Evolutionary conservation across 1,140 invertebrate species (phyloP), one percentile per base, ranked within the genome.

Genomic region (Olivierus martensii): DNA sequence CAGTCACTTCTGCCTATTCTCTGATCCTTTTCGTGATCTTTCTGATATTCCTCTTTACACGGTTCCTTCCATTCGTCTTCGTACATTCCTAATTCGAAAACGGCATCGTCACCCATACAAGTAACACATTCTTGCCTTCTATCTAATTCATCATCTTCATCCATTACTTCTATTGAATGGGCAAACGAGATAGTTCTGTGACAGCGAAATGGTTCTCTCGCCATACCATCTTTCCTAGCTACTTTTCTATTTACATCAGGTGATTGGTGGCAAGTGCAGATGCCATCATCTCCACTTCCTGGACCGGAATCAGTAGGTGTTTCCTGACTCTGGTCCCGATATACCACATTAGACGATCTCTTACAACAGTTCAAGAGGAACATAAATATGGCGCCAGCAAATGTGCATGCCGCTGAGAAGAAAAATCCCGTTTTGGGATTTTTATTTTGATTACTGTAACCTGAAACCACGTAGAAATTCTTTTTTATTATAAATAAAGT

Each of bases 301-400:
- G 2, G 53, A 12, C 34, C 50, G 53, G 3, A 48, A 55, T 0
- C 47, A 41, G 43, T 48, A 50, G 18, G 53, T 55, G 36, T 48
- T 55, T 36, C 53, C 49, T 3, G 48, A 50, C 3, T 48, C 47
- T 34, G 49, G 53, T 2, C 42, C 48, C 35, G 47, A 34, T 3
- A n/a, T 34, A n/a, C 53, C 15, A 1, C 19, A 3, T 9, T 2
- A 3, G 36, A 19, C 5, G 19, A 49, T 14, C 37, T 72, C 51
- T 78, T 73, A 62, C 87, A 81, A 19, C 77, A 79, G 12, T 80
- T 81, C 15, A 86, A 81, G 53, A 87, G 77, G 66, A 87, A 87
- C 54, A 87, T 72, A 49, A 84, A 67, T 36, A 80, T 75, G 9
- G 82, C 82, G 39, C 83, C 83, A 21, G 82, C 76, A 55, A 86